phyloP scores from a whole-genome alignment of 2,797 vertebrate genomes.

The Micrastur ruficollis region DNA sequence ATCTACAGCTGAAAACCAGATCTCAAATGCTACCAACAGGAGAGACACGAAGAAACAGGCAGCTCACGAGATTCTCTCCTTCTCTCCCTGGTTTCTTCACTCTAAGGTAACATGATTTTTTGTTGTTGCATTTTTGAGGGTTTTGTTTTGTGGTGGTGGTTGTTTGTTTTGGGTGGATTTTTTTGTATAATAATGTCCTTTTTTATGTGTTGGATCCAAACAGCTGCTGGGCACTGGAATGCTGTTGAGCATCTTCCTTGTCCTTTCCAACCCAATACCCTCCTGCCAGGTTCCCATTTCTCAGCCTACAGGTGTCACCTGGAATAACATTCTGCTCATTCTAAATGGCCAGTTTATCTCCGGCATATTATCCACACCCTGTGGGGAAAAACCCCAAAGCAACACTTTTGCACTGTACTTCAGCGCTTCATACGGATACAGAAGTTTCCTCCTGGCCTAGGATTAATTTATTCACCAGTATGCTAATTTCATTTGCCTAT shows the following conservation, averaged over 20 bases:
- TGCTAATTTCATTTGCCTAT: constrained; percentile 68
- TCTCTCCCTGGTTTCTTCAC: neutral
- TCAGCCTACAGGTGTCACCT: neutral
- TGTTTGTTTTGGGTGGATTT: neutral
- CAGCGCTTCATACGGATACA: neutral
- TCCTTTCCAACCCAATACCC: neutral
- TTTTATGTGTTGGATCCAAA: neutral
- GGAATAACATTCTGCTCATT: neutral
- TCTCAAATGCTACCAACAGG: neutral
- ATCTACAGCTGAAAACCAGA: neutral
- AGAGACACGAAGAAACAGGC: neutral
- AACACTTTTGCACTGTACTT: neutral
- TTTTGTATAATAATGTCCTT: neutral
- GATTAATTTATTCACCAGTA: constrained; percentile 59
- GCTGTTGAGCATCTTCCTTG: neutral
- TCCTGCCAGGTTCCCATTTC: neutral
- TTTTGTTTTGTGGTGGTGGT: neutral
- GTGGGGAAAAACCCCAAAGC: neutral
- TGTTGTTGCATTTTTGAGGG: neutral
- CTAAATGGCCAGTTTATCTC: neutral
- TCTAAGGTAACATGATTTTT: neutral
- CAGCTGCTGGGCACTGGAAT: neutral
- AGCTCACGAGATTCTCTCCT: neutral
- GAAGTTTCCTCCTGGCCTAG: neutral
- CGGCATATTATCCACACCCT: neutral